These are phyloP conservation scores for Phortica variegata DNA, from an alignment of 1,140 invertebrate species.

Conservation along the genomic window DNA sequence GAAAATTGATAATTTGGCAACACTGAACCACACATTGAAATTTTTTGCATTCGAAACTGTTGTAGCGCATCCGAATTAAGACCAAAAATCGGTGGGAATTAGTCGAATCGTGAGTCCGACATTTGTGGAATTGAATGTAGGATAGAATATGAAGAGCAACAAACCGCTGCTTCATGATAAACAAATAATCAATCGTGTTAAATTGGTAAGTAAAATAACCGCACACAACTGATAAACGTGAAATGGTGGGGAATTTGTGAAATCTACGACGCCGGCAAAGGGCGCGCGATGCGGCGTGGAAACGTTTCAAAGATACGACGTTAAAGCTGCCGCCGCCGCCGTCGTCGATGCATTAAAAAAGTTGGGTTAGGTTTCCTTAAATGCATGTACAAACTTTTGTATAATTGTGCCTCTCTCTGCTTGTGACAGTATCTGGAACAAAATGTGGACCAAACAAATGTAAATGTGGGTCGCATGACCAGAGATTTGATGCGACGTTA, in stretches of 20 bases:
- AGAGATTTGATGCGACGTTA: slow-evolving; percentile 69
- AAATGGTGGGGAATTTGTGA: background rate
- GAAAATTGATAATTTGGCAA: background rate
- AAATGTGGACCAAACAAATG: slow-evolving; percentile 70
- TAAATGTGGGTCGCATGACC: slow-evolving; percentile 74
- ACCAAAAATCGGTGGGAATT: slow-evolving; percentile 18
- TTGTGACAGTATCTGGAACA: slow-evolving; percentile 65
- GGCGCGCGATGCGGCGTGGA: slow-evolving; percentile 2
- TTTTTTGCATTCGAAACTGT: slow-evolving; percentile 4
- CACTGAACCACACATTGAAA: background rate
- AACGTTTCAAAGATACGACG: slow-evolving; percentile 8
- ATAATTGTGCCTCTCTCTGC: slow-evolving; percentile 1
- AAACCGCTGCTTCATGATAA: slow-evolving; percentile 48
- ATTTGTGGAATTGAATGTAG: slow-evolving; percentile 19
- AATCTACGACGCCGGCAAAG: background rate
- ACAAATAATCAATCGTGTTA: slow-evolving; percentile 46
- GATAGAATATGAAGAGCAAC: slow-evolving; percentile 44
- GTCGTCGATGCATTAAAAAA: slow-evolving; percentile 15
- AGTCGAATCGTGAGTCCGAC: too few relatives aligned
- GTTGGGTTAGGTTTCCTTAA: slow-evolving; percentile 36
- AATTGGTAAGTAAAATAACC: slow-evolving; percentile 32
- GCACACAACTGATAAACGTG: background rate
- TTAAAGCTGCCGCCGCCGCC: background rate
- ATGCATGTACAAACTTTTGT: slow-evolving; percentile 9
- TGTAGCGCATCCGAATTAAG: background rate